These are phyloP conservation scores for Heliconius melpomene DNA, from an alignment of 1,140 invertebrate species.

Conservation along the genomic window DNA sequence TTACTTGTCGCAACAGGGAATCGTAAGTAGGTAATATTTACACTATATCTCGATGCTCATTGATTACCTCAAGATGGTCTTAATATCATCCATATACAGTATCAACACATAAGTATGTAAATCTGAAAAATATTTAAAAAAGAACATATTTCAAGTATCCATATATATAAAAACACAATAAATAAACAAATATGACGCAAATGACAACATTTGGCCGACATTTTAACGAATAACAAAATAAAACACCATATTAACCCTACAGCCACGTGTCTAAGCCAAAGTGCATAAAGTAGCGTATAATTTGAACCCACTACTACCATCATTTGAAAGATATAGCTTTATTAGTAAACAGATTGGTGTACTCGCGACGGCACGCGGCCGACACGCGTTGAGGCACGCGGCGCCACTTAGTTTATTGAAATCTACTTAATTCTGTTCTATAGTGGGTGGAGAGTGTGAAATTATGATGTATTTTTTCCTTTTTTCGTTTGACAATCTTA, in stretches of 20 bases:
- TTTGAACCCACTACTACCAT: background rate
- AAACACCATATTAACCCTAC: background rate
- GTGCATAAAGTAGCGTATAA: background rate
- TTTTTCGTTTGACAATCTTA: too few species aligned
- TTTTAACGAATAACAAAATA: background rate
- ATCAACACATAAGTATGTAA: too few species aligned
- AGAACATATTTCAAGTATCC: background rate
- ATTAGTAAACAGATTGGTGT: conserved; percentile 3
- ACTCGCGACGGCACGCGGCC: background rate
- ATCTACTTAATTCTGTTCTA: background rate
- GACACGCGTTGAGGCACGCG: background rate
- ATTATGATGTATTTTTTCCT: background rate
- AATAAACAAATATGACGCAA: background rate
- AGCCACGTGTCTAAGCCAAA: background rate
- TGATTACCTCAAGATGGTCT: too few species aligned
- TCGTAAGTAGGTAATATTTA: too few species aligned
- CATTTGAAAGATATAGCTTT: background rate
- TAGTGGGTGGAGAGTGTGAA: conserved; percentile 4
- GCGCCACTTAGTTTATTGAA: background rate
- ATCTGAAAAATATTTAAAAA: background rate
- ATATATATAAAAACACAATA: background rate
- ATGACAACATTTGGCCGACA: background rate
- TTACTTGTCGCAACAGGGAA: too few species aligned
- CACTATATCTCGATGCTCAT: too few species aligned
- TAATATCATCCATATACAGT: too few species aligned